Evolutionary conservation across 2,888 invertebrate genomes (phyloP).

Genomic region (Acronicta leporina): DNA sequence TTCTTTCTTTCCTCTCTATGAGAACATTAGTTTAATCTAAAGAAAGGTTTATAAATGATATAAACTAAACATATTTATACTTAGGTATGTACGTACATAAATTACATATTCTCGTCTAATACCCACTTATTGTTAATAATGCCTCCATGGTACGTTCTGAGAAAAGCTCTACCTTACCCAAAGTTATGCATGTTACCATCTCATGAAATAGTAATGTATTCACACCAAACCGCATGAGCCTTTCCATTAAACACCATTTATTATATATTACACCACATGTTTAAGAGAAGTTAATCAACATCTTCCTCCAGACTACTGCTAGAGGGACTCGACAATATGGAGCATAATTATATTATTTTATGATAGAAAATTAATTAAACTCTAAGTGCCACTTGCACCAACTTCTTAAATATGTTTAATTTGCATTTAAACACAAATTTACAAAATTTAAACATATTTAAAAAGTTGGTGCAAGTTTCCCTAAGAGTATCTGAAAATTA

Average conservation of each 20-base stretch:
- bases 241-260: slow-evolving; percentile 22
- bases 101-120: slow-evolving; percentile 2
- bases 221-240: slow-evolving; percentile 14
- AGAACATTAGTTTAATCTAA: no score
- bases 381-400: no score
- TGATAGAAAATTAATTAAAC: background rate
- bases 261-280: no score
- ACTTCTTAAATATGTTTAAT: no score
- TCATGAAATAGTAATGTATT: slow-evolving; percentile 26
- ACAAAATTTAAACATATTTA: no score
- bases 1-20: no score
- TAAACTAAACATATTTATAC: background rate
- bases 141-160: slow-evolving; percentile 10
- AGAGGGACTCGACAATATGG: background rate
- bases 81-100: background rate
- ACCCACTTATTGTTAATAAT: slow-evolving; percentile 13
- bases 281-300: slow-evolving; percentile 15
- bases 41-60: background rate
- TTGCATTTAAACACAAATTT: no score
- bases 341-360: background rate
- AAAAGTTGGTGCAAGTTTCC: no score
- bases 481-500: no score
- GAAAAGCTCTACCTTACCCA: slow-evolving; percentile 16
- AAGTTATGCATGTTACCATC: slow-evolving; percentile 17
- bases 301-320: background rate